Evolutionary conservation across 2,888 invertebrate genomes (phyloP).

Genomic region (Eurytoma adleriae): DNA sequence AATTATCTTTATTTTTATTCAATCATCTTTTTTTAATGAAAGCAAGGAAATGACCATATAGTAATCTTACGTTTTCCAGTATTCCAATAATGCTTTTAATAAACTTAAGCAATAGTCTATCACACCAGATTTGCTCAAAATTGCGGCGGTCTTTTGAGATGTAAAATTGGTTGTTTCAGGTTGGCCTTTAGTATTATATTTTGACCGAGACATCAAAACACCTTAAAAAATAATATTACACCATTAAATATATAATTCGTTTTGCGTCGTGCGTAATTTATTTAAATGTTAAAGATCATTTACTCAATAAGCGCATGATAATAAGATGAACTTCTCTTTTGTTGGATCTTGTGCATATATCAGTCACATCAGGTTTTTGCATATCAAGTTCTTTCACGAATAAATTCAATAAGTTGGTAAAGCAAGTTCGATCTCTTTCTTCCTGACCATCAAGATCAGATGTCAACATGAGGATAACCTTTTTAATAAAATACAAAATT

Average conservation of each 20-base stretch:
- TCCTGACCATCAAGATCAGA: slow-evolving; percentile 92
- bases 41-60: no score
- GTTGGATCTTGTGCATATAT: slow-evolving; percentile 82
- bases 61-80: slow-evolving; percentile 82
- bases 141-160: slow-evolving; percentile 84
- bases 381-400: slow-evolving; percentile 86
- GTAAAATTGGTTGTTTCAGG: slow-evolving; percentile 79
- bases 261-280: background rate
- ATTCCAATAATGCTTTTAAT: slow-evolving; percentile 84
- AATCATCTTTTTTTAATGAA: slow-evolving; percentile 1
- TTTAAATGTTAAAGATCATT: slow-evolving; percentile 66
- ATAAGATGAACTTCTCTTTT: slow-evolving; percentile 92
- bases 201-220: slow-evolving; percentile 87
- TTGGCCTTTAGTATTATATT: slow-evolving; percentile 76
- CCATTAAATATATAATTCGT: no score
- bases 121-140: slow-evolving; percentile 83
- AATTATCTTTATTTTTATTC: slow-evolving; percentile 1
- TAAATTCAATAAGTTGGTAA: slow-evolving; percentile 86
- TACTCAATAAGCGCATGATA: slow-evolving; percentile 90
- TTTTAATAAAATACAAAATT: slow-evolving; percentile 26
- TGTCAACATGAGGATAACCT: slow-evolving; percentile 92
- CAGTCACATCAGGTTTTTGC: slow-evolving; percentile 78
- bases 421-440: slow-evolving; percentile 86
- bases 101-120: slow-evolving; percentile 86
- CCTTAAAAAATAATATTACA: slow-evolving; percentile 73